Percentiles rank a stretch among this genome's conserved stretches.
phyloP scores from a whole-genome alignment of 2,888 invertebrate genomes.

The Cosmia pyralina region DNA sequence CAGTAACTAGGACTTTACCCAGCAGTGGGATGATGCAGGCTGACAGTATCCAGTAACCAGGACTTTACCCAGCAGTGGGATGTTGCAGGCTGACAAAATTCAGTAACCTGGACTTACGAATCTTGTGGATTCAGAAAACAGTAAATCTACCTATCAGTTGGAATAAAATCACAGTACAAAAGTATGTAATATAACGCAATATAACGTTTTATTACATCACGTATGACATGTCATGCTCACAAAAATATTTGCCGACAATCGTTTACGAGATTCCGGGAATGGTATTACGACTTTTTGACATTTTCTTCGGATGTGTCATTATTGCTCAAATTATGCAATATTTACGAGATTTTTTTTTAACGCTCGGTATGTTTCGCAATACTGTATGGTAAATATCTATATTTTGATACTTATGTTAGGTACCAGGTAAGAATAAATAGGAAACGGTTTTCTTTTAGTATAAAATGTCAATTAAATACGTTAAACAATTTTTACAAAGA shows the following conservation, averaged over 20 bases:
- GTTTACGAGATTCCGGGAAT: conserved; percentile 12
- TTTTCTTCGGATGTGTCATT: neutral
- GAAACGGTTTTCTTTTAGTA: neutral
- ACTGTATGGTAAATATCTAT: neutral
- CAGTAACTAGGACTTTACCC: too few relatives aligned
- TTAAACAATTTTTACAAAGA: neutral
- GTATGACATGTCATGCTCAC: conserved; percentile 1
- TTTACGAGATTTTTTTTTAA: neutral
- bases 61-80: too few relatives aligned
- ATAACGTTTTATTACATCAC: conserved; percentile 9
- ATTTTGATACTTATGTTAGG: neutral
- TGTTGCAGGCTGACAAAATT: too few relatives aligned
- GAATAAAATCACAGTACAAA: neutral
- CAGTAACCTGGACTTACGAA: neutral
- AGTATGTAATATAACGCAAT: neutral
- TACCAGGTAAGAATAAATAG: neutral
- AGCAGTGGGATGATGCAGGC: too few relatives aligned
- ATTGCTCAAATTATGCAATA: conserved; percentile 7
- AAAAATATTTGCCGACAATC: conserved; percentile 13
- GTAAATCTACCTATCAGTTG: neutral
- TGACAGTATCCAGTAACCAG: too few relatives aligned
- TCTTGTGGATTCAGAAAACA: neutral
- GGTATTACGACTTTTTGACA: neutral
- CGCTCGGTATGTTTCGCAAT: neutral
- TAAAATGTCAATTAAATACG: neutral